A percentile compares a stretch with the other conserved stretches of the same genome.
Evolutionary conservation across 2,797 vertebrate species (phyloP).

Genomic region (Buceros bicornis): DNA sequence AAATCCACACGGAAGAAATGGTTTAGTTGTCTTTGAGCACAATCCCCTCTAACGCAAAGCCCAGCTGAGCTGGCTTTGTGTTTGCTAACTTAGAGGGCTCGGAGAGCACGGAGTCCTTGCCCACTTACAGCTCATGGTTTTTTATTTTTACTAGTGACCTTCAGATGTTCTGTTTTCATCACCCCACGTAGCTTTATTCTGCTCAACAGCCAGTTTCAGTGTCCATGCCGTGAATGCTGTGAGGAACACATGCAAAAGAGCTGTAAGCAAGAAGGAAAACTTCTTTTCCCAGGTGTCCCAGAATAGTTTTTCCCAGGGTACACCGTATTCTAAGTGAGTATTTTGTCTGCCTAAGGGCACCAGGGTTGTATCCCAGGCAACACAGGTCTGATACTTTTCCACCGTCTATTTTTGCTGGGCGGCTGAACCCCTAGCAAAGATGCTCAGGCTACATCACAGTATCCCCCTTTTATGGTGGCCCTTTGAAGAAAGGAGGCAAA

Average conservation of each 20-base stretch:
- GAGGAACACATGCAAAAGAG: slow-evolving; percentile 17
- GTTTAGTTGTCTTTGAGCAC: slow-evolving; percentile 6
- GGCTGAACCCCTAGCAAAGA: background rate
- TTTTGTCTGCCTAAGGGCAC: slow-evolving; percentile 34
- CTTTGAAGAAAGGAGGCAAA: background rate
- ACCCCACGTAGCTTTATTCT: background rate
- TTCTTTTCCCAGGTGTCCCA: slow-evolving; percentile 2
- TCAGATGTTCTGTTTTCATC: background rate
- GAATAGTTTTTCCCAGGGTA: background rate
- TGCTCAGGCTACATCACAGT: background rate
- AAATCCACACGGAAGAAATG: slow-evolving; percentile 24
- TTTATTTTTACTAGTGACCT: slow-evolving; percentile 16
- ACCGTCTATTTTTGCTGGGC: background rate
- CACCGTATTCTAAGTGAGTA: background rate
- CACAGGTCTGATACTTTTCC: background rate
- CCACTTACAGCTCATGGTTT: background rate
- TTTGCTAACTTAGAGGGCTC: background rate
- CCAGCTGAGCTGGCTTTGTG: background rate
- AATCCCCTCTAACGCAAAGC: slow-evolving; percentile 24
- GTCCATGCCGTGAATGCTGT: background rate
- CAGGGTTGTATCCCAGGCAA: slow-evolving; percentile 35
- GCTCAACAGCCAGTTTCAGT: background rate
- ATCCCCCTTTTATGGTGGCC: background rate
- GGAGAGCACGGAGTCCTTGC: background rate
- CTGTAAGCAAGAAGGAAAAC: background rate